Conservation (phyloP, 2,797 vertebrate species). For the Tachyglossus aculeatus region DNA sequence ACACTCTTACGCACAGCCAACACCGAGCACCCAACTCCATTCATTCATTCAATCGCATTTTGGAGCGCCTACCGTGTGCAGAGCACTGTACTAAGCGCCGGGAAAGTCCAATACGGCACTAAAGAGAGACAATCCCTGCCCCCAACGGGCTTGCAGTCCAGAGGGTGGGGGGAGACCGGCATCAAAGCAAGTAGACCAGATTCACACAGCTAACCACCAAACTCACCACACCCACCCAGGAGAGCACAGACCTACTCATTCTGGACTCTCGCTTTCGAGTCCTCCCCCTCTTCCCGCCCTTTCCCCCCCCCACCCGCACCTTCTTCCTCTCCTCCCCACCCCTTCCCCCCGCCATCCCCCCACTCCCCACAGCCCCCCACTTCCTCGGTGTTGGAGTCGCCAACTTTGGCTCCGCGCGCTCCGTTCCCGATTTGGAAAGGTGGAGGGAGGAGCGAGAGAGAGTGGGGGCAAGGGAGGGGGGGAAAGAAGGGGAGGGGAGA, state of each 20-base stretch:
- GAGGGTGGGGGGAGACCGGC: neutral
- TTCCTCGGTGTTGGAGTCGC: too few relatives aligned
- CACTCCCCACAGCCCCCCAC: too few relatives aligned
- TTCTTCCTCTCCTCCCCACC: neutral
- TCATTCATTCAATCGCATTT: too few relatives aligned
- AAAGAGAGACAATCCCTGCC: neutral
- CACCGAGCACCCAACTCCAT: too few relatives aligned
- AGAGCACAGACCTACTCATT: neutral
- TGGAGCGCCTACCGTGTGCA: too few relatives aligned
- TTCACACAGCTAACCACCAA: too few relatives aligned
- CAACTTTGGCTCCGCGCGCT: too few relatives aligned
- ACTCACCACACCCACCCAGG: neutral
- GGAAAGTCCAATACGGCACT: too few relatives aligned
- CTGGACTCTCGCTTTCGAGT: too few relatives aligned
- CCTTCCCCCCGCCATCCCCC: too few relatives aligned
- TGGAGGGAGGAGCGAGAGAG: constrained; percentile 3
- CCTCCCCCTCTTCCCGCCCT: constrained; percentile 4
- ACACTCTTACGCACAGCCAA: too few relatives aligned
- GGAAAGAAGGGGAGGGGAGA: neutral
- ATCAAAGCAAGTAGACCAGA: too few relatives aligned
- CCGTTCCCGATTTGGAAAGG: constrained; percentile 65
- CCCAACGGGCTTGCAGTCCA: neutral
- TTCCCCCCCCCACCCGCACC: neutral
- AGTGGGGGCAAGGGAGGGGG: neutral
- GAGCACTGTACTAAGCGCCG: neutral